Evolutionary conservation across 2,797 vertebrate genomes (phyloP), one percentile per base, ranked within the genome.

Genomic region (Syngnathus acus): DNA sequence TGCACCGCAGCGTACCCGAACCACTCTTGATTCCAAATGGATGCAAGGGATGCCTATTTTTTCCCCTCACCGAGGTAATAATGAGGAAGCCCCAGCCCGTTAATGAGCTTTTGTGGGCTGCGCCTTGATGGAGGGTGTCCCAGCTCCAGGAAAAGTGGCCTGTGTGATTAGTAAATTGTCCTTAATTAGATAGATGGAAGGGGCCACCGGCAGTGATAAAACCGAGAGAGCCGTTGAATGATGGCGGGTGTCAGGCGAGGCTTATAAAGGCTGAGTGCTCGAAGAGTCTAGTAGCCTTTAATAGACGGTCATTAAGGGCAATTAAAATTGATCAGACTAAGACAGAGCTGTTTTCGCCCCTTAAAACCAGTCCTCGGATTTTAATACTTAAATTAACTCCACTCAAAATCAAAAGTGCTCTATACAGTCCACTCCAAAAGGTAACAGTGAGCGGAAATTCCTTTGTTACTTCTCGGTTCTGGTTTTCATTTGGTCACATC

Each of bases 131-230:
- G 86, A 81, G 87, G 84, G 58, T 78, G 70, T 80, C 68, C 13
- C 66, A 65, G 82, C 85, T 87, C 84, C 79, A 72, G 86, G 84
- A 90, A 32, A 89, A 82, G 79, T 80, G 26, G 80, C 83, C 82
- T 83, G 48, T 80, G 54, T 91, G 88, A 92, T 85, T 91, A 89
- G 84, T 88, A 91, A 90, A 92, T 91, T 89, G 77, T 85, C 88
- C 89, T 84, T 93, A 94, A 95, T 93, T 92, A 88, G 90, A 89
- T 92, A 81, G 92, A 86, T 92, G 89, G 89, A 91, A 54, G 89
- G 90, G 89, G 89, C 92, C 90, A 92, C 73, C 79, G 72, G 77
- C 85, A 84, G 83, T 86, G 90, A 90, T 84, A 82, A 91, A 91
- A 90, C 91, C 83, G 82, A 88, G 82, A 87, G 86, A 89, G 81